A percentile compares a stretch with the other conserved stretches of the same genome.
Evolutionary conservation across 1,140 invertebrate genomes (phyloP).

Genomic region (Octopus bimaculoides): DNA sequence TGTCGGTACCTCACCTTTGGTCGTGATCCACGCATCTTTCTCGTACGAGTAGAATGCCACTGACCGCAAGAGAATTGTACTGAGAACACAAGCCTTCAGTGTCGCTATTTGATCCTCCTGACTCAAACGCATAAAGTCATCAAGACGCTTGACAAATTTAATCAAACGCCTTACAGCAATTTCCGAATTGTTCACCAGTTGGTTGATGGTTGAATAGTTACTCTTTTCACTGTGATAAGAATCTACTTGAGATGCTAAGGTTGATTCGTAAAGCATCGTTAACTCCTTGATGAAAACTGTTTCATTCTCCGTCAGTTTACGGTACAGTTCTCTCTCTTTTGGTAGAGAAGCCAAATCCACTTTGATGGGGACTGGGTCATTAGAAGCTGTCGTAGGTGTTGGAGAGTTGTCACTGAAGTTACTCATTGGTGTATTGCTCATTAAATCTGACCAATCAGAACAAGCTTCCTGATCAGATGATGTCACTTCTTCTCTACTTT

Average conservation of each 20-base stretch:
- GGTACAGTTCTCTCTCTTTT: constrained; percentile 6
- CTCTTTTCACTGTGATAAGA: constrained; percentile 16
- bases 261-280: constrained; percentile 10
- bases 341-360: neutral
- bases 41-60: constrained; percentile 41
- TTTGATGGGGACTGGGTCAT: neutral
- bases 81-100: constrained; percentile 44
- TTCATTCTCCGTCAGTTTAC: constrained; percentile 4
- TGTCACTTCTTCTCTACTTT: neutral
- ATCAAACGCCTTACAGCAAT: constrained; percentile 43
- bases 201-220: constrained; percentile 37
- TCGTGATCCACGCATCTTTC: constrained; percentile 44
- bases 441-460: constrained; percentile 7
- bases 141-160: constrained; percentile 46
- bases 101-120: constrained; percentile 45
- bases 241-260: constrained; percentile 3
- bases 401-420: constrained; percentile 1
- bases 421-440: neutral
- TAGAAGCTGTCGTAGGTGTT: neutral
- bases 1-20: constrained; percentile 47
- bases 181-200: constrained; percentile 48
- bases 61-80: constrained; percentile 41
- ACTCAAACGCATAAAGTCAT: constrained; percentile 38
- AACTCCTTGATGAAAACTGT: neutral
- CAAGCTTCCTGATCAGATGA: neutral